Percentiles rank a stretch among this genome's conserved stretches.
Conservation (phyloP, 2,113 vertebrate species). For the Zosterops hypoxanthus region DNA sequence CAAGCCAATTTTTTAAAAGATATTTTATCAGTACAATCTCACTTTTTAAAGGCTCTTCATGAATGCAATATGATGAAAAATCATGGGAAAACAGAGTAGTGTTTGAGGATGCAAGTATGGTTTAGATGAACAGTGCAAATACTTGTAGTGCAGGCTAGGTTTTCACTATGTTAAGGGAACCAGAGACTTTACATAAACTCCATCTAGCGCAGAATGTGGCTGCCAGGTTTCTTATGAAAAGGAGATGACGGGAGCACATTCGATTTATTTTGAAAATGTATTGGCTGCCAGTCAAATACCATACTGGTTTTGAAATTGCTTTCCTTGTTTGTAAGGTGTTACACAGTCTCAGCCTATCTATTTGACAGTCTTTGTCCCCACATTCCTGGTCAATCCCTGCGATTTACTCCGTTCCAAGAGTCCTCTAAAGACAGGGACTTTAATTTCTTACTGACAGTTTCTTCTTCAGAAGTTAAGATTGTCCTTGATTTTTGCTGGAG, state of each 20-base stretch:
- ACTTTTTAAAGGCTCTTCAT: background rate
- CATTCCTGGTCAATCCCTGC: conserved; percentile 15
- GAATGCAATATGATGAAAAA: background rate
- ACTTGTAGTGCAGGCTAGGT: conserved; percentile 9
- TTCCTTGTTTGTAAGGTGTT: conserved; percentile 60
- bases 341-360: conserved; percentile 16
- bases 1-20: background rate
- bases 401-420: background rate
- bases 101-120: background rate
- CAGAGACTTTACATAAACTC: conserved; percentile 67
- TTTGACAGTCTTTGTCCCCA: conserved; percentile 46
- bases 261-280: conserved; percentile 68
- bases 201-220: conserved; percentile 35
- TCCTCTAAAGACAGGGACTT: background rate
- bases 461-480: background rate
- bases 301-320: conserved; percentile 64
- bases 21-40: background rate
- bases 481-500: background rate
- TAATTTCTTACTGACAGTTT: background rate
- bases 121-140: conserved; percentile 48
- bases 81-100: background rate
- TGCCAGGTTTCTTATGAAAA: conserved; percentile 74
- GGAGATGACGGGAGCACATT: conserved; percentile 69
- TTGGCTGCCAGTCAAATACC: conserved; percentile 72
- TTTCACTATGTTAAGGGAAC: conserved; percentile 59